Evolutionary conservation across 2,888 invertebrate genomes (phyloP).

Genomic region (Drosophila leonis): DNA sequence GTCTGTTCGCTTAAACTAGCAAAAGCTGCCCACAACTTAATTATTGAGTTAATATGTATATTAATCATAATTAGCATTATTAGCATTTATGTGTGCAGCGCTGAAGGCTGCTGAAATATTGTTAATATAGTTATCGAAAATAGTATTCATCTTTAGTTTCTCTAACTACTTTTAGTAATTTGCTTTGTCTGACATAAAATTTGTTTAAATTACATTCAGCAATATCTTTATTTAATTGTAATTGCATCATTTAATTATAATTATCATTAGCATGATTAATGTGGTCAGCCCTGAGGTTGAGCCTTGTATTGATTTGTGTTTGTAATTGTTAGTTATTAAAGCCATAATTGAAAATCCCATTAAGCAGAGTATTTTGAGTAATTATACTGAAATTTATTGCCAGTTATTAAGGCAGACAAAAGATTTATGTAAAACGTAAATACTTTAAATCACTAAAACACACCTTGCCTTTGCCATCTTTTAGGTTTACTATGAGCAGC

Average conservation of each 20-base stretch:
- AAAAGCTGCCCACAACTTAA: not conserved
- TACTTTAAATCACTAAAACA: not conserved
- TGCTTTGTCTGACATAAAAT: not conserved
- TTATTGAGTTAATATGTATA: not conserved
- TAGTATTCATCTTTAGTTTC: not conserved
- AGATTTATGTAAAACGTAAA: not conserved
- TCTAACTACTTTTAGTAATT: not conserved
- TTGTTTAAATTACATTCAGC: not conserved
- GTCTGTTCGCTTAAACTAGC: not conserved
- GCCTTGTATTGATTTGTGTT: not conserved
- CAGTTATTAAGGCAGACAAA: not conserved
- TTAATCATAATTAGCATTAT: not conserved
- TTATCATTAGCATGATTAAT: slow-evolving; percentile 3
- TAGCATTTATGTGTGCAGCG: not conserved
- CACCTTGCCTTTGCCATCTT: too few relatives aligned
- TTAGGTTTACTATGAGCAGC: slow-evolving; percentile 97
- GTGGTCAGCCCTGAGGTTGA: not conserved
- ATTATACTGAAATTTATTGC: not conserved
- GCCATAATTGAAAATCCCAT: not conserved
- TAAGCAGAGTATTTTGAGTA: not conserved
- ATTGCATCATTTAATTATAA: not conserved
- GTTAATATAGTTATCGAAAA: not conserved
- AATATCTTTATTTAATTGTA: not conserved
- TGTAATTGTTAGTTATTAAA: not conserved
- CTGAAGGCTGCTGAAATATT: not conserved